phyloP scores from a whole-genome alignment of 2,113 vertebrate species.

The Orthonyx spaldingii region DNA sequence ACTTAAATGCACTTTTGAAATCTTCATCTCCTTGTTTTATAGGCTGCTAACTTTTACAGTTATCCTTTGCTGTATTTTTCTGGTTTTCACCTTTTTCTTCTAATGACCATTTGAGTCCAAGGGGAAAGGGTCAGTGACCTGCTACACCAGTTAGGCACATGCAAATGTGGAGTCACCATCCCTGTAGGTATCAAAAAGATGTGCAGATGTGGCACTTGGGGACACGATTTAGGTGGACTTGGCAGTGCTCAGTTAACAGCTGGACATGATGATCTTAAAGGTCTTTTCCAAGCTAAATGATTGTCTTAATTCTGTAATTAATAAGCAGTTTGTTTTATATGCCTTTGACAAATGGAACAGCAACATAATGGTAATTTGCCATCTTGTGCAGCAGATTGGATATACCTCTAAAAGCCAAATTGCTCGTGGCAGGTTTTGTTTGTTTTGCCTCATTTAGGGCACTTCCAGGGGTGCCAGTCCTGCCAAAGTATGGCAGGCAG shows the following conservation, averaged over 20 bases:
- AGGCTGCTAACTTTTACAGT: background rate
- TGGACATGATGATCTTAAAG: background rate
- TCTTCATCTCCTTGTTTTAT: background rate
- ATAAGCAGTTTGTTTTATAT: background rate
- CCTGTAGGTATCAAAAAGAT: background rate
- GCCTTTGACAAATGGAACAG: background rate
- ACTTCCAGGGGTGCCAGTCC: background rate
- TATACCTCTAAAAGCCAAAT: background rate
- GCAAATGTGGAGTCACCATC: background rate
- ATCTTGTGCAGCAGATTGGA: background rate
- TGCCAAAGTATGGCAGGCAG: background rate
- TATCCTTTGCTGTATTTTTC: background rate
- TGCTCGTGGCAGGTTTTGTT: background rate
- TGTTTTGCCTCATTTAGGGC: background rate
- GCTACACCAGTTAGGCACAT: background rate
- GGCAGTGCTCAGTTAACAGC: background rate
- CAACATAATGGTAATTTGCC: background rate
- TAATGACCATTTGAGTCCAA: background rate
- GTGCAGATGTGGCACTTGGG: background rate
- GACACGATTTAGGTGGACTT: background rate
- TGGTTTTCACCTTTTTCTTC: background rate
- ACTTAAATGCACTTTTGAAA: background rate
- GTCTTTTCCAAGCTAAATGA: background rate
- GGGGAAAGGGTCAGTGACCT: background rate
- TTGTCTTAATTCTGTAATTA: background rate